Base-by-base conservation (phyloP, 1,140 invertebrate genomes). In the Drosophila pruinosa region DNA sequence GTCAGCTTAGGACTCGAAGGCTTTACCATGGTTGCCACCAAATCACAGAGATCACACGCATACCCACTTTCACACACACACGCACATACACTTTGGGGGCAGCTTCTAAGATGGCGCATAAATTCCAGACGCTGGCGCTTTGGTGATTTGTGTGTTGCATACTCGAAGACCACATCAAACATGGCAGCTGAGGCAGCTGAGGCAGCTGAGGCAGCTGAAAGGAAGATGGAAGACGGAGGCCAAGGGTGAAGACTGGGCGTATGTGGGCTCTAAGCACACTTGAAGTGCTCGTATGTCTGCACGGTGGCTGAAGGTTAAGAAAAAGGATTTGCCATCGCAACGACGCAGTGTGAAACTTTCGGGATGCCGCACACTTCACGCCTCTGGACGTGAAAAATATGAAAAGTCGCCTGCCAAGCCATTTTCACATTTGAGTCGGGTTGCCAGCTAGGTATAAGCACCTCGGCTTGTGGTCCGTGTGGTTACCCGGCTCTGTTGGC, bases 251-350 rank as follows among this genome's bases (percentile, higher is more conserved):
- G 43, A 10, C 34, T 12, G 5, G 5, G 2, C 4, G 52, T 21
- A 19, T 48, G 31, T 31, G 28, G 24, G 72, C 48, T 57, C 71
- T 86, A 85, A 85, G 80, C 82, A 83, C 72, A 86, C 76, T 81
- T 86, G 77, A 85, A 77, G 81, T n/a, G n/a, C n/a, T n/a, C n/a
- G n/a, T 81, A 77, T 86, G 80, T 76, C 79, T 78, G 71, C 58
- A 67, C 64, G 75, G 67, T 75, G 74, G 70, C 4, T 52, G 64
- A 62, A 70, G 69, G 26, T 77, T 77, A 85, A 77, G 77, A 80
- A 85, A 85, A 86, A 85, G 80, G 80, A 85, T 85, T 85, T 85
- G 41, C 64, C 56, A 54, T 41, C 47, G 17, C 41, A 56, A 45
- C 41, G 50, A 28, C 34, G 41, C 36, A 12, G 8, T 12, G 22